Evolutionary conservation across 2,888 invertebrate species (phyloP).

Genomic region (Aradus depressus): DNA sequence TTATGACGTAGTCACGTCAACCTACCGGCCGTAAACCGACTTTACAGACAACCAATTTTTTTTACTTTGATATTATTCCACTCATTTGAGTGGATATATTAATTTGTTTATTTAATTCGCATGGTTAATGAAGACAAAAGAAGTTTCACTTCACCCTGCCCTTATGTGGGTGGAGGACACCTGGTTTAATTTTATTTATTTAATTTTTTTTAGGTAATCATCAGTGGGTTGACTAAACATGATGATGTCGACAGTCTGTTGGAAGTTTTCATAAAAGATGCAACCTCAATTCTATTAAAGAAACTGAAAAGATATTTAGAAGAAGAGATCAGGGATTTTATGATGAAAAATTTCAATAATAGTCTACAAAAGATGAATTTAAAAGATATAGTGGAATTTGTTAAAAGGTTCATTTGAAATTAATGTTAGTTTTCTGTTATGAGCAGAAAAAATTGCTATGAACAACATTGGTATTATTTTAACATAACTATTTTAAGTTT

Average conservation of each 20-base stretch:
- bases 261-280: slow-evolving; percentile 5
- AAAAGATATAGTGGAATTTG: slow-evolving; percentile 6
- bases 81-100: not conserved
- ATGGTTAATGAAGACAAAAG: too few species aligned
- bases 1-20: too few species aligned
- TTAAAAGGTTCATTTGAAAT: slow-evolving; percentile 4
- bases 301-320: not conserved
- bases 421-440: too few species aligned
- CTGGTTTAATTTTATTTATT: too few species aligned
- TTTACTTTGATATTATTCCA: not conserved
- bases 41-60: too few species aligned
- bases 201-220: slow-evolving; percentile 3
- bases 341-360: not conserved
- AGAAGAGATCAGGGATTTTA: not conserved
- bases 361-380: slow-evolving; percentile 1
- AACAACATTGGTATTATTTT: too few species aligned
- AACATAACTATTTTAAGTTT: too few species aligned
- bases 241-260: slow-evolving; percentile 4
- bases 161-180: too few species aligned
- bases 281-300: not conserved
- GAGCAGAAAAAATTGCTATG: too few species aligned
- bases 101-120: too few species aligned
- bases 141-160: too few species aligned
- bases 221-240: slow-evolving; percentile 4
- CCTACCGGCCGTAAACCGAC: too few species aligned